Conservation (phyloP, 2,888 invertebrate species). For the Pammene aurita region DNA sequence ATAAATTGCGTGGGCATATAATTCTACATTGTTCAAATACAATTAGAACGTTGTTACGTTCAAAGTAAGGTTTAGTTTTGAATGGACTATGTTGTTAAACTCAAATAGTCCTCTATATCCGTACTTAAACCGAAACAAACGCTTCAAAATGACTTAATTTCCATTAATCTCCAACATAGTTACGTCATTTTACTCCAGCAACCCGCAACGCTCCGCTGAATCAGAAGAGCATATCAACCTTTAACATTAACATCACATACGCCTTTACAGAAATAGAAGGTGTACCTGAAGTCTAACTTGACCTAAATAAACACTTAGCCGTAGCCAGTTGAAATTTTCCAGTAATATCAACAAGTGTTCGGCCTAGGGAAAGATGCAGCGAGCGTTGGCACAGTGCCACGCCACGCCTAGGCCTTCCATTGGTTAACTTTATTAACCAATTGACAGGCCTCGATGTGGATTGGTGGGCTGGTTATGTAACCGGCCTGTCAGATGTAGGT, state of each 20-base stretch:
- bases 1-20: constrained; percentile 1
- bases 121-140: not conserved
- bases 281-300: constrained; percentile 19
- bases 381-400: constrained; percentile 34
- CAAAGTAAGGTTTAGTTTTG: not conserved
- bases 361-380: constrained; percentile 39
- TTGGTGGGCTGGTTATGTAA: constrained; percentile 37
- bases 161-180: not conserved
- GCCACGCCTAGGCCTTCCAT: constrained; percentile 42
- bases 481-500: constrained; percentile 32
- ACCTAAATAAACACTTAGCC: constrained; percentile 38
- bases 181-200: not conserved
- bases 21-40: not conserved
- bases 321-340: constrained; percentile 38
- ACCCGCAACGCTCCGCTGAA: not conserved
- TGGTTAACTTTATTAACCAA: constrained; percentile 42
- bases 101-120: not conserved
- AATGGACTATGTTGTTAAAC: not conserved
- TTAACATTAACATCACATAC: not conserved
- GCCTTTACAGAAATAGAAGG: not conserved
- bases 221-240: not conserved
- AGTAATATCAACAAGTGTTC: constrained; percentile 38
- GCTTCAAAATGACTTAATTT: constrained; percentile 1
- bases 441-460: constrained; percentile 35
- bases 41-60: not conserved